Evolutionary conservation across 2,888 invertebrate species (phyloP), one percentile per base, ranked within the genome.

Genomic region (Cephus sareptanus): DNA sequence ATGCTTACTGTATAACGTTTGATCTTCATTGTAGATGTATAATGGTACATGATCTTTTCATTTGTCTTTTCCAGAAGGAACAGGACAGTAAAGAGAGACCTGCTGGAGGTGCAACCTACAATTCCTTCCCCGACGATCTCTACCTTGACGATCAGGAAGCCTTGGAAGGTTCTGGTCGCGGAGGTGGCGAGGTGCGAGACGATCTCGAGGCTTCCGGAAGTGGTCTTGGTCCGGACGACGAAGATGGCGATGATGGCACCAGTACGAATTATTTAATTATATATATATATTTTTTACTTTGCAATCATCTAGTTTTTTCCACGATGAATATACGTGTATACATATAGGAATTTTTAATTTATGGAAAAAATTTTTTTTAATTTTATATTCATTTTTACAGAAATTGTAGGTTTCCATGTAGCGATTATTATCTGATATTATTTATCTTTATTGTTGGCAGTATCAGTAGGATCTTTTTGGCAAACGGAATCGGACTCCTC

Each of bases 131-230:
- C 76, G 94, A 93, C 90, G 95, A 96, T 90, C 94, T 95, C 87
- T 96, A 95, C 92, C 94, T 96, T 90, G 96, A 96, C 92, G 96
- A 96, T 92, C 91, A 91, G 81, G 96, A 95, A 88, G 94, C 93
- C 87, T 94, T 95, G 88, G 96, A 96, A 90, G 95, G 95, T 81
- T 95, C 95, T 86, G 95, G 95, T 85, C 92, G 92, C 79, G 94
- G 93, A 84, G 93, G 93, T 85, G 94, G 94, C 82, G 95, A 94
- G 92, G 94, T 96, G 93, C 94, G 94, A 90, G 94, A 95, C 92
- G 96, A 96, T 92, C 92, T 94, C 85, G 97, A 97, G 93, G 95
- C 96, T 89, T 97, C 97, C 89, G 97, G 97, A 87, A 97, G 96
- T 91, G 97, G 97, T 83, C 95, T 94, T 93, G 97, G 97, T 84